Conservation (phyloP, 2,888 invertebrate genomes). For the Antheraea assamensis region DNA sequence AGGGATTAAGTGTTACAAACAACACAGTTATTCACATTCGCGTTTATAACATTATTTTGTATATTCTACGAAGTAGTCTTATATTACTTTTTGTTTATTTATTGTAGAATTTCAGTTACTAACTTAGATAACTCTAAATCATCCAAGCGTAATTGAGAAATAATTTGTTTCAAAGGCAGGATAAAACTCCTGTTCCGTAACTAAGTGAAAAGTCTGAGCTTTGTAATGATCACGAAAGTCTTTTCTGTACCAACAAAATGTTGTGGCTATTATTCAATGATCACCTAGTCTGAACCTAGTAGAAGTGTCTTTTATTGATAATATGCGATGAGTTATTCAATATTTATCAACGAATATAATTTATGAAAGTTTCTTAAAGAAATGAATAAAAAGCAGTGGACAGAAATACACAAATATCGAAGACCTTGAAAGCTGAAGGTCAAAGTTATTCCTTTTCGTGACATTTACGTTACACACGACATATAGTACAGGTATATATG, state of each 20-base stretch:
- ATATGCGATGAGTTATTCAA: not conserved
- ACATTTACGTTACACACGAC: slow-evolving; percentile 31
- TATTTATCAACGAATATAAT: not conserved
- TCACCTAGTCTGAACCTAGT: not conserved
- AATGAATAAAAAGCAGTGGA: not conserved
- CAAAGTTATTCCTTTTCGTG: slow-evolving; percentile 31
- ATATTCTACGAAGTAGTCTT: not conserved
- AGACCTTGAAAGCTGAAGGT: slow-evolving; percentile 35
- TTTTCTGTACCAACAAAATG: not conserved
- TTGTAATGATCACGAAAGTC: not conserved
- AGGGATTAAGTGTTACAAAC: no score
- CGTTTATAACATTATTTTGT: no score
- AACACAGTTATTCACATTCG: no score
- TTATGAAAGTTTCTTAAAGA: not conserved
- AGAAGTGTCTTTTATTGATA: not conserved
- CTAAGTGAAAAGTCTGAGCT: not conserved
- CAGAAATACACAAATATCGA: slow-evolving; percentile 22
- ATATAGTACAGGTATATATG: not conserved
- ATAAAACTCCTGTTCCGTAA: not conserved
- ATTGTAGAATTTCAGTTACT: not conserved
- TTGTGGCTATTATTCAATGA: not conserved
- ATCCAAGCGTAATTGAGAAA: not conserved
- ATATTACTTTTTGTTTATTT: not conserved
- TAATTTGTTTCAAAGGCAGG: not conserved
- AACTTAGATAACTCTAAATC: not conserved